Evolutionary conservation across 1,140 invertebrate genomes (phyloP).

Genomic region (Zaprionus vittiger): DNA sequence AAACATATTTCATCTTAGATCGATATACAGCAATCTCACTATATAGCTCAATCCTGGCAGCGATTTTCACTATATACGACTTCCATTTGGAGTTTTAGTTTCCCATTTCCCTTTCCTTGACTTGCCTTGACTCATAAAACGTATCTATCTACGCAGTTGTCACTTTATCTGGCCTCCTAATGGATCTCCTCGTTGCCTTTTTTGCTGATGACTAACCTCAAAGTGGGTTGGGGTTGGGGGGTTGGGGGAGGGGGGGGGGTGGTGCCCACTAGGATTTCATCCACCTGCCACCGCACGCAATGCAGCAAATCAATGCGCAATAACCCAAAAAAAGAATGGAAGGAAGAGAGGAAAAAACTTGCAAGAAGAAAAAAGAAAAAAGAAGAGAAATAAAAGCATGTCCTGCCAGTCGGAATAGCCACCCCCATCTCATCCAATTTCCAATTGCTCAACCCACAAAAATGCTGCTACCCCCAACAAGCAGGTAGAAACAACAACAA

Average conservation of each 20-base stretch:
- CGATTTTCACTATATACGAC: not conserved
- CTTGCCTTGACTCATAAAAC: not conserved
- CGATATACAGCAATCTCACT: too few species aligned
- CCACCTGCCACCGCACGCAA: constrained; percentile 47
- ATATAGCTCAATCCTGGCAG: too few species aligned
- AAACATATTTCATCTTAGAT: too few species aligned
- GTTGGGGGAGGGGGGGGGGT: too few species aligned
- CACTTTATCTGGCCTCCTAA: constrained; percentile 14
- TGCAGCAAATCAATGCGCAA: constrained; percentile 64
- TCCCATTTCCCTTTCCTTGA: not conserved
- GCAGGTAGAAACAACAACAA: constrained; percentile 19
- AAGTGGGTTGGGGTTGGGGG: not conserved
- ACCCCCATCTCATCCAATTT: constrained; percentile 10
- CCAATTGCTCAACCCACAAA: not conserved
- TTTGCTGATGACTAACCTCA: constrained; percentile 36
- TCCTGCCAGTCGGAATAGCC: constrained; percentile 36
- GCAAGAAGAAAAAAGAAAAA: constrained; percentile 9
- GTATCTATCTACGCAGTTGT: not conserved
- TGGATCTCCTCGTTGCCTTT: constrained; percentile 7
- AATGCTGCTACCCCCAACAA: constrained; percentile 4
- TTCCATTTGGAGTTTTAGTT: not conserved
- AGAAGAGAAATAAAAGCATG: constrained; percentile 18
- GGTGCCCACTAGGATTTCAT: constrained; percentile 24
- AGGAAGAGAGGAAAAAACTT: constrained; percentile 2
- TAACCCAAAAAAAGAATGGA: constrained; percentile 26